Evolutionary conservation across 1,140 invertebrate genomes (phyloP).

Genomic region (Caenorhabditis inopinata): DNA sequence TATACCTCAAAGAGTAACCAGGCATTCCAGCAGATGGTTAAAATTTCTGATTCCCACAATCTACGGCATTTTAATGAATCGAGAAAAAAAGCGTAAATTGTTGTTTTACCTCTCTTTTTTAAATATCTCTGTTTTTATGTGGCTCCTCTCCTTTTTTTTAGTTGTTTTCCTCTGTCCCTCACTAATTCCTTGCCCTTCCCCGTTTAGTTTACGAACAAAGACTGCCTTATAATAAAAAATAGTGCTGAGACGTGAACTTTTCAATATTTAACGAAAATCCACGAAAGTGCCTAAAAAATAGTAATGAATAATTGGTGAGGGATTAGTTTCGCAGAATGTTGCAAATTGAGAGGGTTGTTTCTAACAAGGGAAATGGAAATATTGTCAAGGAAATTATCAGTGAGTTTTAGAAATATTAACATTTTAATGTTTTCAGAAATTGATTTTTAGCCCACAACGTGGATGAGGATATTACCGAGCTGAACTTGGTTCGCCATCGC

Average conservation of each 20-base stretch:
- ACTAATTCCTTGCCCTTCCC: not conserved
- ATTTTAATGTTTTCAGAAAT: not conserved
- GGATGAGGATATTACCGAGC: not conserved
- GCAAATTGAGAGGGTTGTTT: constrained; percentile 22
- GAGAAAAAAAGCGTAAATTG: no score
- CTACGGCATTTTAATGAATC: no score
- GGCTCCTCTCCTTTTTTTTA: not conserved
- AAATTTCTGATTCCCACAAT: no score
- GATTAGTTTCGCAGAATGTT: not conserved
- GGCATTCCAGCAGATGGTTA: no score
- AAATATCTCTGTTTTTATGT: not conserved
- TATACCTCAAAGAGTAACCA: no score
- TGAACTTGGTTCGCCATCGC: constrained; percentile 27
- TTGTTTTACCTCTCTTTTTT: not conserved
- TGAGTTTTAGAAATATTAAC: constrained; percentile 8
- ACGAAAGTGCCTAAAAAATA: no score
- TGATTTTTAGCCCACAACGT: not conserved
- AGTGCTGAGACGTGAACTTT: not conserved
- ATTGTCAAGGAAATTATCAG: constrained; percentile 38
- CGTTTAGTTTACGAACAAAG: not conserved
- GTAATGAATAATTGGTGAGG: no score
- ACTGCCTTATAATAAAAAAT: constrained; percentile 13
- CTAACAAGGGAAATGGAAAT: constrained; percentile 27
- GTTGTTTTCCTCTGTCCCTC: no score
- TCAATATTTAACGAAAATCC: no score